Conservation (phyloP, 2,888 invertebrate species). For the Phalangium opilio region DNA sequence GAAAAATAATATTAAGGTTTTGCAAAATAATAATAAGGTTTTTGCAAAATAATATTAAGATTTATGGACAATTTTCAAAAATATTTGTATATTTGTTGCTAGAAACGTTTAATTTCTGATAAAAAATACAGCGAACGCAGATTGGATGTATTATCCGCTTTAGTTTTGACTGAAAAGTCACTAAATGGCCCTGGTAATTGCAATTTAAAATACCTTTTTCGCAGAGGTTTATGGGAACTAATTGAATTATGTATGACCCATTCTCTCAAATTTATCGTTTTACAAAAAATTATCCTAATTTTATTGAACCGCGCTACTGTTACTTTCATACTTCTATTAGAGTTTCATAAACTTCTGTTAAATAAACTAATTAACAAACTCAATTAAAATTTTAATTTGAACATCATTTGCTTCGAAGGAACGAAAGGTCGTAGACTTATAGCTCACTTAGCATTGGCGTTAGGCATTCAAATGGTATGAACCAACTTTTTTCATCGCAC, state of each 20-base stretch:
- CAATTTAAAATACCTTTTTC: background rate
- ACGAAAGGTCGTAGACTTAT: conserved; percentile 48
- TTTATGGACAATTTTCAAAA: too few relatives aligned
- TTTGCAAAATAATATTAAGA: too few relatives aligned
- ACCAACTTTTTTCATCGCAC: conserved; percentile 22
- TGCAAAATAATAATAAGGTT: background rate
- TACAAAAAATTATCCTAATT: too few relatives aligned
- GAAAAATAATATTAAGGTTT: background rate
- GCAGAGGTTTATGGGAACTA: too few relatives aligned
- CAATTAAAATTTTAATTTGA: background rate
- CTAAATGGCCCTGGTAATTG: conserved; percentile 30
- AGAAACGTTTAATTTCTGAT: conserved; percentile 20
- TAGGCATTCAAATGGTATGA: conserved; percentile 45
- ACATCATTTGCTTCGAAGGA: conserved; percentile 20
- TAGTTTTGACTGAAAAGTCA: conserved; percentile 46
- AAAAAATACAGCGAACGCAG: conserved; percentile 28
- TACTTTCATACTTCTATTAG: too few relatives aligned
- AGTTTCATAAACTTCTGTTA: too few relatives aligned
- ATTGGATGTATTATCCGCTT: conserved; percentile 44
- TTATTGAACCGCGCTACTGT: too few relatives aligned
- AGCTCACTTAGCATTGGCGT: conserved; percentile 49
- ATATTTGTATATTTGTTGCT: conserved; percentile 1
- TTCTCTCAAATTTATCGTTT: too few relatives aligned
- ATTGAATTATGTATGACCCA: too few relatives aligned
- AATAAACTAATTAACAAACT: too few relatives aligned